Conservation (phyloP, 1,140 invertebrate species). For the Chlorops oryzae region DNA sequence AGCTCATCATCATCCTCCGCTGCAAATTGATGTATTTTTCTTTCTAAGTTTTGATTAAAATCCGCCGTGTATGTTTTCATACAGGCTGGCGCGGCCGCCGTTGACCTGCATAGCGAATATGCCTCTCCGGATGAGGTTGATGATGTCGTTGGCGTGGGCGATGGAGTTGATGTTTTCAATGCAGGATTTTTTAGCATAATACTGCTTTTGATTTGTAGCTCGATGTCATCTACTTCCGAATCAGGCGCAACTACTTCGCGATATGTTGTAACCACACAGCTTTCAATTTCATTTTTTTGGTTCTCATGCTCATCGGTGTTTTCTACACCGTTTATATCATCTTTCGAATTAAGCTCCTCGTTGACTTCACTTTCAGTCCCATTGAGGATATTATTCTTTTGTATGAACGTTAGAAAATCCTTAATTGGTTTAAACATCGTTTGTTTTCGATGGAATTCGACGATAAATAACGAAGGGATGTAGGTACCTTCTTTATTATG, state of each 20-base stretch:
- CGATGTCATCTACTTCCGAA: slow-evolving; percentile 27
- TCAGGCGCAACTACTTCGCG: not conserved
- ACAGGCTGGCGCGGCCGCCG: slow-evolving; percentile 11
- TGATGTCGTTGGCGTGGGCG: slow-evolving; percentile 20
- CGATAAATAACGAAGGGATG: no score
- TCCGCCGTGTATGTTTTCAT: not conserved
- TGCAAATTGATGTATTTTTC: not conserved
- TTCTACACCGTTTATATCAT: slow-evolving; percentile 12
- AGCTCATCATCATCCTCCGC: not conserved
- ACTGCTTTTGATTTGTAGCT: slow-evolving; percentile 38
- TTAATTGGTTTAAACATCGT: slow-evolving; percentile 47
- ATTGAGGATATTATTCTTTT: no score
- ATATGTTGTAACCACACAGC: not conserved
- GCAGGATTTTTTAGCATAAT: slow-evolving; percentile 32
- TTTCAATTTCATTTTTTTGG: not conserved
- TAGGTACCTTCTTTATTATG: no score
- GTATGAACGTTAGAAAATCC: slow-evolving; percentile 45
- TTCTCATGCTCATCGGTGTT: slow-evolving; percentile 6
- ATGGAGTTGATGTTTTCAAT: slow-evolving; percentile 19
- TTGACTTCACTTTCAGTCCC: slow-evolving; percentile 39
- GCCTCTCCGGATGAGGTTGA: slow-evolving; percentile 10
- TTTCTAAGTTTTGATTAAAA: not conserved
- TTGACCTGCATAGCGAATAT: slow-evolving; percentile 27
- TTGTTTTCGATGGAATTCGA: not conserved
- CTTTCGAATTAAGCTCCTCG: slow-evolving; percentile 19